These are phyloP conservation scores for Sinocyclocheilus maitianheensis DNA, from an alignment of 2,113 vertebrate species.

Conservation along the genomic window DNA sequence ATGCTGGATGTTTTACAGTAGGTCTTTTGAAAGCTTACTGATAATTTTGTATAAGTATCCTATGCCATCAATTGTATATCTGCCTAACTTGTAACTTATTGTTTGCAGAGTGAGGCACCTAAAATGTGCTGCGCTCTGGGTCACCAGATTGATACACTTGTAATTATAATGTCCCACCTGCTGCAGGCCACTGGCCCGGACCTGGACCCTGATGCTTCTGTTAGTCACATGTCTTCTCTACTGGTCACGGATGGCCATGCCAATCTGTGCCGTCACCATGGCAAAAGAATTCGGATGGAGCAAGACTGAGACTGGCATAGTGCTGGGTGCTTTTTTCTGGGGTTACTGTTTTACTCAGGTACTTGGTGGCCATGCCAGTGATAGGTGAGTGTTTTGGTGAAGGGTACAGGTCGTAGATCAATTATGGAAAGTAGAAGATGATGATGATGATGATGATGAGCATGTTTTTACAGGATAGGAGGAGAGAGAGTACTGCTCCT, in stretches of 20 bases:
- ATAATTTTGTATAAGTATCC: background rate
- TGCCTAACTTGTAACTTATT: background rate
- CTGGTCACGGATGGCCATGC: conserved; percentile 83
- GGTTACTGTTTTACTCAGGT: conserved; percentile 92
- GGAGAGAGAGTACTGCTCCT: conserved; percentile 87
- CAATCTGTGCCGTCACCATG: conserved; percentile 81
- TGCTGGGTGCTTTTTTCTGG: conserved; percentile 94
- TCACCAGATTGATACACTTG: background rate
- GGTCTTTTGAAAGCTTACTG: background rate
- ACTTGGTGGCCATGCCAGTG: conserved; percentile 85
- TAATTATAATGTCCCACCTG: background rate
- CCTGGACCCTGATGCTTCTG: conserved; percentile 81
- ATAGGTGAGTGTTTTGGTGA: conserved; percentile 69
- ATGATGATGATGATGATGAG: background rate
- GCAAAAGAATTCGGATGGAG: conserved; percentile 83
- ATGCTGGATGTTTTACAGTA: background rate
- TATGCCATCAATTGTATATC: background rate
- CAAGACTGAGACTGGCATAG: conserved; percentile 84
- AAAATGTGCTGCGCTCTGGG: background rate
- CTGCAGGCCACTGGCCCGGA: conserved; percentile 72
- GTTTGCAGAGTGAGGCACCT: background rate
- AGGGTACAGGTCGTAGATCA: background rate
- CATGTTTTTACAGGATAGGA: conserved; percentile 76
- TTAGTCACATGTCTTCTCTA: conserved; percentile 87
- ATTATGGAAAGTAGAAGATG: background rate